Evolutionary conservation across 1,140 invertebrate genomes (phyloP).

Genomic region (Meteorus sp.): DNA sequence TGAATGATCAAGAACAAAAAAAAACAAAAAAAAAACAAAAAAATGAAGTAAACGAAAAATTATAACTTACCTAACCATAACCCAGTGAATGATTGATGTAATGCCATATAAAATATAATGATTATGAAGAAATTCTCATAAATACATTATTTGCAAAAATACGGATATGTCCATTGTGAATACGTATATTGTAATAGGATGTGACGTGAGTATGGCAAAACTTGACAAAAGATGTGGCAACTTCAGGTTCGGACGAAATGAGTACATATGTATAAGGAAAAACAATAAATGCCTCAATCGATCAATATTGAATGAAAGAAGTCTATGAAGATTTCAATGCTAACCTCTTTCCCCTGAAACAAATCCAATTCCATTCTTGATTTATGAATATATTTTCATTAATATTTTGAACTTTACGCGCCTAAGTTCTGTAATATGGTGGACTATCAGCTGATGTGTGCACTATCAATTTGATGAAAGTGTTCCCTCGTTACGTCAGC

Average conservation of each 20-base stretch:
- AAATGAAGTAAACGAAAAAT: too few relatives aligned
- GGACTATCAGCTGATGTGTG: too few relatives aligned
- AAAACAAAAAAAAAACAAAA: conserved; percentile 28
- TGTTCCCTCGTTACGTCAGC: too few relatives aligned
- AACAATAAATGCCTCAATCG: conserved; percentile 40
- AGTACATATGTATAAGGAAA: conserved; percentile 42
- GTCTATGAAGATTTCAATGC: too few relatives aligned
- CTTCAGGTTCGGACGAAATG: conserved; percentile 39
- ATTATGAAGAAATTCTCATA: conserved; percentile 34
- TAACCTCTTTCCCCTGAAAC: too few relatives aligned
- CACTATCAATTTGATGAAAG: too few relatives aligned
- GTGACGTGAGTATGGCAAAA: conserved; percentile 31
- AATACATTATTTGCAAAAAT: conserved; percentile 43
- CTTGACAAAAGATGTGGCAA: conserved; percentile 29
- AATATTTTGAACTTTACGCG: too few relatives aligned
- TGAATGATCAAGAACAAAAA: conserved; percentile 27
- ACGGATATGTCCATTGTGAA: conserved; percentile 31
- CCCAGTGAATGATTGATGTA: conserved; percentile 40
- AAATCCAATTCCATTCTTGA: too few relatives aligned
- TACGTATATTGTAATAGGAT: conserved; percentile 39
- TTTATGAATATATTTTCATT: too few relatives aligned
- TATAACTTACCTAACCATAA: conserved; percentile 34
- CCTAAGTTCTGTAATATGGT: too few relatives aligned
- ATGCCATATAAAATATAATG: conserved; percentile 34
- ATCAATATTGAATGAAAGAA: conserved; percentile 26